Conservation (phyloP, 2,888 invertebrate species). For the Oligia fasciuncula region DNA sequence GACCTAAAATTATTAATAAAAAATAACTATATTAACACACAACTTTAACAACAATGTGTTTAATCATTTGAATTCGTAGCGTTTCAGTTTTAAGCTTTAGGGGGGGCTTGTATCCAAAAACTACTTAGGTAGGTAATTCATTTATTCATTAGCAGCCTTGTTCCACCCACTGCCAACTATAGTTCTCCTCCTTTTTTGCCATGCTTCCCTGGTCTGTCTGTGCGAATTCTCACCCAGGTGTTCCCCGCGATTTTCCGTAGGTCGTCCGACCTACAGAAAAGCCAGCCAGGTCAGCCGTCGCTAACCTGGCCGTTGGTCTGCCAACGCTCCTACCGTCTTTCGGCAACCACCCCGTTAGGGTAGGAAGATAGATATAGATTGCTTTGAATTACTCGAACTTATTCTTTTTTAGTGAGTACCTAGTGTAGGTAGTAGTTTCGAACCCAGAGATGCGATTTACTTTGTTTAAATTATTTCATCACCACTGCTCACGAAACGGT, state of each 20-base stretch:
- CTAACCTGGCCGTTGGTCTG: neutral
- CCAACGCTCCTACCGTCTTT: neutral
- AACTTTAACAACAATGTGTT: neutral
- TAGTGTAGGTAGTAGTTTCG: too few relatives aligned
- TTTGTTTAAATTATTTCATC: too few relatives aligned
- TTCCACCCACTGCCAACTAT: neutral
- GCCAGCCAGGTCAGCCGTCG: neutral
- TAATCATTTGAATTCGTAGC: neutral
- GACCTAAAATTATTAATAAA: conserved; percentile 63
- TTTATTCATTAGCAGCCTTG: neutral
- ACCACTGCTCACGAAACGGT: too few relatives aligned
- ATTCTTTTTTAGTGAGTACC: too few relatives aligned
- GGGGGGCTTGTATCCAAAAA: neutral
- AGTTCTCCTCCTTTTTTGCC: neutral
- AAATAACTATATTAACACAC: neutral
- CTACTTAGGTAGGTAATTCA: neutral
- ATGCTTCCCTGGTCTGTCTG: neutral
- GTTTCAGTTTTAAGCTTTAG: neutral
- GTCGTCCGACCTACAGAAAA: neutral
- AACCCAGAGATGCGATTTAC: too few relatives aligned
- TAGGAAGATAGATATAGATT: neutral
- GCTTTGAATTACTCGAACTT: neutral
- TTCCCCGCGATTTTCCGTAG: neutral
- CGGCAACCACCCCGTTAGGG: neutral
- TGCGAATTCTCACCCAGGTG: neutral